A percentile compares a stretch with the other conserved stretches of the same genome.
phyloP scores from a whole-genome alignment of 2,888 invertebrate genomes.

The Tridacna crocea region DNA sequence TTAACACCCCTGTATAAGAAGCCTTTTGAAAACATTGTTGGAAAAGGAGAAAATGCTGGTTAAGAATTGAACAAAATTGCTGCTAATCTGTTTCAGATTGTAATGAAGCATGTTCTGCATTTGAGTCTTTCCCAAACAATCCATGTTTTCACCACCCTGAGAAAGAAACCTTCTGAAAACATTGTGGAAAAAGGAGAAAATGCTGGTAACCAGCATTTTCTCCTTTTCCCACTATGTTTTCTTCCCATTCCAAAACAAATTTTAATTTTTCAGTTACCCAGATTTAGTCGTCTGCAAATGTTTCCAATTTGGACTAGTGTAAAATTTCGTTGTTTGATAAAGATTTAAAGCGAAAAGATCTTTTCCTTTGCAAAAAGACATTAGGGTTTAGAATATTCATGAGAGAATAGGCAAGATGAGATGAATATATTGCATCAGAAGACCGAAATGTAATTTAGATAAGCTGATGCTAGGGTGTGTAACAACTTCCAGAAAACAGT shows the following conservation, averaged over 20 bases:
- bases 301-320: too few relatives aligned
- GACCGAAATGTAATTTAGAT: slow-evolving; percentile 12
- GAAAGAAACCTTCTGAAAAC: neutral
- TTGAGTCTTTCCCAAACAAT: too few relatives aligned
- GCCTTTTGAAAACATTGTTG: too few relatives aligned
- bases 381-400: slow-evolving; percentile 4
- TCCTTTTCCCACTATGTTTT: neutral
- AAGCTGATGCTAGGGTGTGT: slow-evolving; percentile 3
- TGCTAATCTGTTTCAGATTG: too few relatives aligned
- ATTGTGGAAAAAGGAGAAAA: neutral
- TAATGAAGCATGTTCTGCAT: too few relatives aligned
- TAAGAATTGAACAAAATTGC: too few relatives aligned
- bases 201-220: neutral
- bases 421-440: slow-evolving; percentile 23
- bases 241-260: neutral
- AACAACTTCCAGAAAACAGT: slow-evolving; percentile 16
- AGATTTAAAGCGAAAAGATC: neutral
- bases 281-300: too few relatives aligned
- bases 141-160: too few relatives aligned
- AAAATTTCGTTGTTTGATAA: too few relatives aligned
- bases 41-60: too few relatives aligned
- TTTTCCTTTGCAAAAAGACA: neutral
- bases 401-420: slow-evolving; percentile 1
- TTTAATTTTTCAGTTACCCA: too few relatives aligned
- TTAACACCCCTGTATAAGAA: too few relatives aligned